These are phyloP conservation scores for Colinus virginianus DNA, from an alignment of 2,113 vertebrate species.

Conservation along the genomic window DNA sequence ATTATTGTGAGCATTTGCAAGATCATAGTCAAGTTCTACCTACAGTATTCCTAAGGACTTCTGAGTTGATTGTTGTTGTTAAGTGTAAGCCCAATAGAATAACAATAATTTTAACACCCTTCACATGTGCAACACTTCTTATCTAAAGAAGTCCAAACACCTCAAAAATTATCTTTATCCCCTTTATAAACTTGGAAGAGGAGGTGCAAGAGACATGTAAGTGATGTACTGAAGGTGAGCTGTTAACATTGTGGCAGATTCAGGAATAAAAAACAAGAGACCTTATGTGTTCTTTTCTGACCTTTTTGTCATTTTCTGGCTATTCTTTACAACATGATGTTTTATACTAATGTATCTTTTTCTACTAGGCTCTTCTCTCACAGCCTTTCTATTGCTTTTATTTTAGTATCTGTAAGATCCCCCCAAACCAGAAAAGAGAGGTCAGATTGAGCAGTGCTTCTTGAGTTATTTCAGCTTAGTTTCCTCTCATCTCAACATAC, in stretches of 20 bases:
- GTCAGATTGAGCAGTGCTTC: neutral
- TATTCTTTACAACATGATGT: neutral
- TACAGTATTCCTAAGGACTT: neutral
- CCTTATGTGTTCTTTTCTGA: neutral
- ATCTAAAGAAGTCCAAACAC: neutral
- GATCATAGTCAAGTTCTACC: neutral
- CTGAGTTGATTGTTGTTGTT: neutral
- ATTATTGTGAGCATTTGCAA: neutral
- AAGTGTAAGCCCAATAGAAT: neutral
- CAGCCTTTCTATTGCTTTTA: neutral
- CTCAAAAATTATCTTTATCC: neutral
- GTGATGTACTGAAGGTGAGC: neutral
- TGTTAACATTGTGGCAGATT: neutral
- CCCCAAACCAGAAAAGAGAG: neutral
- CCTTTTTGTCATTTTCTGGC: neutral
- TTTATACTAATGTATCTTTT: accelerated
- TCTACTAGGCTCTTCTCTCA: neutral
- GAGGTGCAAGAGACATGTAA: neutral
- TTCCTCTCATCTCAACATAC: neutral
- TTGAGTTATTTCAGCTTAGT: neutral
- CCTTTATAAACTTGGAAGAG: neutral
- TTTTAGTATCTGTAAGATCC: neutral
- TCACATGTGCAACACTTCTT: neutral
- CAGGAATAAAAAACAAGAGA: neutral
- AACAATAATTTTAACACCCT: neutral